Evolutionary conservation across 2,888 invertebrate genomes (phyloP), one percentile per base, ranked within the genome.

Genomic region (Galerucella pusilla): DNA sequence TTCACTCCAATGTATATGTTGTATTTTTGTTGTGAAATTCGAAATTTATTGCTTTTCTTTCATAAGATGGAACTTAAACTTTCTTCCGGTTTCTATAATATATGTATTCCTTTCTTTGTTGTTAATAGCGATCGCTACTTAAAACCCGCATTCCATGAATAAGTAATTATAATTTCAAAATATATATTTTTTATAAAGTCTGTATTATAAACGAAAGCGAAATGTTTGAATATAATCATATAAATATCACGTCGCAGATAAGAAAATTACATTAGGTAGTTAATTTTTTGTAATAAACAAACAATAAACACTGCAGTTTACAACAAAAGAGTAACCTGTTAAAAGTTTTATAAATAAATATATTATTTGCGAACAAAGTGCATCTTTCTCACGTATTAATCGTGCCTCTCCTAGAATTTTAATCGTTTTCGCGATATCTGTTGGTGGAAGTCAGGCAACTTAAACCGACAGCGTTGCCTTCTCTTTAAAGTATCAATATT

Each of bases 331-430:
- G 28, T 65, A 54, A 35, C 35, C 35, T 35, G 46, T 52, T 7
- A 5, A 25, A 57, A 28, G 42, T 59, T 54, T 59, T 70, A 61
- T 66, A 65, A 65, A 63, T 71, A 64, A 71, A 71, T 63, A 64
- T 25, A 69, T 69, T 63, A 70, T 64, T 71, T 71, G 71, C 71
- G 42, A 57, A 66, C 66, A 66, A 65, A 66, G 66, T 59, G 65
- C 57, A 72, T 72, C 66, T 72, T 72, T 72, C 65, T 72, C 71
- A 72, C 71, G 71, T 72, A 72, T 66, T 64, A 65, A 64, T 45
- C 66, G 25, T 64, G 71, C 54, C 59, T 71, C 66, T 63, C 52
- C n/a, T 71, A 64, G 71, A 71, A 66, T 66, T 59, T 45, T 72
- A 72, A 72, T 59, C 46, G 66, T 66, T 72, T 57, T 72, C 71